These are phyloP conservation scores for Agrotis segetum DNA, from an alignment of 2,888 invertebrate species.

Conservation along the genomic window DNA sequence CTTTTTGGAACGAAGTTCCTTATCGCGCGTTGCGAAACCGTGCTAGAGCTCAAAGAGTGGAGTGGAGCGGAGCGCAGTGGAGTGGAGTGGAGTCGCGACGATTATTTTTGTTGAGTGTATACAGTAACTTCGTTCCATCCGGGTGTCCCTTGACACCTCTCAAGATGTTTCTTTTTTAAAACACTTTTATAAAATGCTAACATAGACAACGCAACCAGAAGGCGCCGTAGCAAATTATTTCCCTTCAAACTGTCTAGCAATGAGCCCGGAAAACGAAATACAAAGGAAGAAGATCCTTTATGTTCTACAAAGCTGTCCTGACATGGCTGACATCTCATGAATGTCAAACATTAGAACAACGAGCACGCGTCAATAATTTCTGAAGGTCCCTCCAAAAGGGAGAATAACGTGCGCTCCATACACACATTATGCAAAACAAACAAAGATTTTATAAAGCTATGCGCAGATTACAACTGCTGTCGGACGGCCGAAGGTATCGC, in stretches of 20 bases:
- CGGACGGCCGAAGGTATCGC: too few species aligned
- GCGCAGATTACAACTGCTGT: not conserved
- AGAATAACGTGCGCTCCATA: conserved; percentile 31
- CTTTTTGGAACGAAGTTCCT: too few species aligned
- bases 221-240: not conserved
- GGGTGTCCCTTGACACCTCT: too few species aligned
- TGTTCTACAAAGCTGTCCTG: not conserved
- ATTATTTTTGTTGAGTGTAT: too few species aligned
- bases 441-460: conserved; percentile 39
- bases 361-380: conserved; percentile 30
- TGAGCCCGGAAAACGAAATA: conserved; percentile 3
- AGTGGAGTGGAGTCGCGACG: too few species aligned
- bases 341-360: conserved; percentile 29
- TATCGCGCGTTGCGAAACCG: too few species aligned
- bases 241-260: not conserved
- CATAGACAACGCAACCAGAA: not conserved
- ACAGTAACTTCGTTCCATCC: too few species aligned
- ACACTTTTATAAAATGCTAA: too few species aligned
- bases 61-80: too few species aligned
- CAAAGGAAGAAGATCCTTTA: conserved; percentile 16
- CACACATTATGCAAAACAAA: conserved; percentile 39
- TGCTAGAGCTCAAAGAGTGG: too few species aligned
- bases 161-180: too few species aligned
- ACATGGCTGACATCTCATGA: conserved; percentile 15
- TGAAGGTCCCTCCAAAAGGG: conserved; percentile 45